Base-by-base conservation (phyloP, 2,888 invertebrate genomes). In the Xylota sylvarum region DNA sequence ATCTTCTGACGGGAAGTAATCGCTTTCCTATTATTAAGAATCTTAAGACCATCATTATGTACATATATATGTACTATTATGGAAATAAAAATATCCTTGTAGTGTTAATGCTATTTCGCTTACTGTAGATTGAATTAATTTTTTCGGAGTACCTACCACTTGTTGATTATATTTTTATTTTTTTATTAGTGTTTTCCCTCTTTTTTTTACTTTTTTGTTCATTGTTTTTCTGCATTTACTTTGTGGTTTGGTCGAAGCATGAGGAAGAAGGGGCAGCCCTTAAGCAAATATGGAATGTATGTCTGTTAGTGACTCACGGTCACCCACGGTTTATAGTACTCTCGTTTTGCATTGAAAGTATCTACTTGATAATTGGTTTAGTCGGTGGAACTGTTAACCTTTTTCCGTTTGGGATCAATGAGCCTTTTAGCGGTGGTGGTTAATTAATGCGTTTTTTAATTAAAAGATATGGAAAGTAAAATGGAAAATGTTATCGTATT, bases 191-290 rank as follows among this genome's bases (percentile, higher is more conserved):
- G 37, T 14, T 46, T 46, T 23, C 35, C 12, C 58, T 23, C 17
- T 52, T 23, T n/a, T n/a, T 35, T 50, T 50, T 19, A 62, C 40
- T 30, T n/a, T 73, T 19, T 40, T n/a, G n/a, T 23, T n/a, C 27
- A 52, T 70, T 73, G 14, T 56, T 40, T 69, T 69, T 55, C 7
- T 69, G 30, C 43, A 56, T 30, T 17, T 27, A 7, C 30, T 35
- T 35, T 56, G 58, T 27, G 27, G 27, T 5, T 43, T 35, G 14
- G 17, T n/a, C 12, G 12, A n/a, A 27, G 40, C 9, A 1, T n/a
- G 50, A 40, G 19, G 52, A 43, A 67, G 48, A 67, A 43, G 40
- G 52, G 69, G 43, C 4, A 52, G 77, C 77, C 77, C 77, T 78
- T 78, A 69, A 52, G 7, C 60, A 69, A 78, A 69, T 58, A 77